Conservation (phyloP, 2,797 vertebrate species). For the Myoxocephalus aenaeus region DNA sequence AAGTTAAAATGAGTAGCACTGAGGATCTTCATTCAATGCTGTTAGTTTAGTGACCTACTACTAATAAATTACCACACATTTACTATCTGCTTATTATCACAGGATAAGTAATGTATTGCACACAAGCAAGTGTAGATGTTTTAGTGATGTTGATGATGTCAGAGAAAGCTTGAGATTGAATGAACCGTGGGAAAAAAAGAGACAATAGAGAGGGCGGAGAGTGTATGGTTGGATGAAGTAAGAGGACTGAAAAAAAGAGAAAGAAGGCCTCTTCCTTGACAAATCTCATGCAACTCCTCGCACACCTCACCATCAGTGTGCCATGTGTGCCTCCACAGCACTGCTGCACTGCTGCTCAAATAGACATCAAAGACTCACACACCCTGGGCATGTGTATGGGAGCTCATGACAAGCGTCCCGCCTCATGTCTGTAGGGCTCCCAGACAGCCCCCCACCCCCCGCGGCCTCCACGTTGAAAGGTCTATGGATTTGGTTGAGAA, state of each 20-base stretch:
- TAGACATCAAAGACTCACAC: slow-evolving; percentile 65
- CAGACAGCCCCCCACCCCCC: slow-evolving; percentile 38
- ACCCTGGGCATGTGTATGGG: slow-evolving; percentile 32
- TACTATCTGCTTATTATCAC: slow-evolving; percentile 3
- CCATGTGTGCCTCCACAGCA: slow-evolving; percentile 62
- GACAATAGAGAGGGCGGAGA: not conserved
- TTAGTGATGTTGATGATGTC: not conserved
- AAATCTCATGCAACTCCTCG: slow-evolving; percentile 36
- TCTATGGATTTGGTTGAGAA: slow-evolving; percentile 4
- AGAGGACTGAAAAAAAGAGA: not conserved
- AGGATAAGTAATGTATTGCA: not conserved
- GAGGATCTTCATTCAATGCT: too few relatives aligned
- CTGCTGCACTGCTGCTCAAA: slow-evolving; percentile 19
- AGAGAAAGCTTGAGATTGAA: not conserved
- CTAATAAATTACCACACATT: not conserved
- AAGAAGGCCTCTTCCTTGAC: slow-evolving; percentile 16
- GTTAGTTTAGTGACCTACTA: not conserved
- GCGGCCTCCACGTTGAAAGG: not conserved
- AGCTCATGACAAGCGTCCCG: slow-evolving; percentile 54
- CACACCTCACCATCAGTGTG: slow-evolving; percentile 39
- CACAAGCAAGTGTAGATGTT: not conserved
- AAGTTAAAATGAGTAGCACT: too few relatives aligned
- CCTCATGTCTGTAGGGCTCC: slow-evolving; percentile 45
- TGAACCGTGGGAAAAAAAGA: slow-evolving; percentile 3
- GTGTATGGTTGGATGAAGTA: not conserved